Conservation (phyloP, 2,888 invertebrate species). For the Stenurella melanura region DNA sequence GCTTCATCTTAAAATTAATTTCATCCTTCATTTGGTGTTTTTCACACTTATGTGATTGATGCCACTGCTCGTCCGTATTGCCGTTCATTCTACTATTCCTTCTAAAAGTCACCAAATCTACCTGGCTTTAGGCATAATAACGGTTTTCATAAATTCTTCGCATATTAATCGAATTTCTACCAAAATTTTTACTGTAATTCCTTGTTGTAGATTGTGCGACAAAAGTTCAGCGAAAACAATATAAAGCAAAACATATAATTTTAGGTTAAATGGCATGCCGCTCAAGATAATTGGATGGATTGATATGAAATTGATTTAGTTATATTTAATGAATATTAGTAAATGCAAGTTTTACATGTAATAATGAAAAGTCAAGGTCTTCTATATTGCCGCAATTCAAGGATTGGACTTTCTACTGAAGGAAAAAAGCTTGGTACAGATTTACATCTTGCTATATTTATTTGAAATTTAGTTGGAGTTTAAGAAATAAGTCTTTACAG, state of each 20-base stretch:
- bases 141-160: neutral
- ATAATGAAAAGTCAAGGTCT: conserved; percentile 4
- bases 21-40: neutral
- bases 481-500: too few relatives aligned
- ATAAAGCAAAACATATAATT: neutral
- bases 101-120: neutral
- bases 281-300: neutral
- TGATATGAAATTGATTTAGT: neutral
- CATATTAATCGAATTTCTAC: neutral
- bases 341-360: neutral
- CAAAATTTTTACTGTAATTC: neutral
- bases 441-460: neutral
- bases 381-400: neutral
- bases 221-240: neutral
- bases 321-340: neutral
- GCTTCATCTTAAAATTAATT: too few relatives aligned
- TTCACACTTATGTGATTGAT: neutral
- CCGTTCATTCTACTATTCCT: neutral
- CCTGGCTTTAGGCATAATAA: neutral
- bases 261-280: neutral
- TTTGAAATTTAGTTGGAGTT: too few relatives aligned
- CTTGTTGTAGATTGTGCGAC: neutral
- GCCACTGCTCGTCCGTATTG: neutral
- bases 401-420: conserved; percentile 6
- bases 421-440: neutral